Evolutionary conservation across 2,888 invertebrate genomes (phyloP), one percentile per base, ranked within the genome.

Genomic region (Girardia tigrina): DNA sequence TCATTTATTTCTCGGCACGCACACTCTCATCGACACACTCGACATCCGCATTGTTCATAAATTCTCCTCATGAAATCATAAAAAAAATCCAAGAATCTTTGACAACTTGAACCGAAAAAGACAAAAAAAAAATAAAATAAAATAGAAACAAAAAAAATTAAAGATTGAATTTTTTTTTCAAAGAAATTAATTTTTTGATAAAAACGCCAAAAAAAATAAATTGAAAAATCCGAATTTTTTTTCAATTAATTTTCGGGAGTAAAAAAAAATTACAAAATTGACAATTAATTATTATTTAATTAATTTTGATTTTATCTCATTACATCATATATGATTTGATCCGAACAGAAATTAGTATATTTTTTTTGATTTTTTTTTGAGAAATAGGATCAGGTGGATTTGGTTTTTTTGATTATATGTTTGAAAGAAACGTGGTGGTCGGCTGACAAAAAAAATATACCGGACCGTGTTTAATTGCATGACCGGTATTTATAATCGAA

Each of bases 401-500:
- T 4, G 16, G 36, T 8, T 56, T 56, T 23, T 56, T 20, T 56
- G 56, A 56, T 56, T 56, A 56, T 56, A 56, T 56, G 56, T 56
- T 56, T 12, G 56, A 16, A 6, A 16, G n/a, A 56, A 36, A 12
- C 23, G n/a, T n/a, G 4, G n/a, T 23, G 56, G 56, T 56, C 56
- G 23, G n/a, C 36, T 56, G n/a, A 23, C 56, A 56, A 20, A 23
- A 56, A 20, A 23, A 6, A 4, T 56, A n/a, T 20, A 8, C n/a
- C 23, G 6, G 56, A n/a, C n/a, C n/a, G 56, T 56, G 4, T 56
- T 56, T n/a, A 56, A 16, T 56, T 56, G 56, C 56, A 56, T 56
- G 56, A 56, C 56, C 56, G 56, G 56, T 56, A 56, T 56, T 56
- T n/a, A 56, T 56, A 56, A 56, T 56, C 56, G 56, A 56, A 56